Percentiles rank a stretch among this genome's conserved stretches.
These are phyloP conservation scores for Falco biarmicus DNA, from an alignment of 2,797 vertebrate species.

Conservation along the genomic window DNA sequence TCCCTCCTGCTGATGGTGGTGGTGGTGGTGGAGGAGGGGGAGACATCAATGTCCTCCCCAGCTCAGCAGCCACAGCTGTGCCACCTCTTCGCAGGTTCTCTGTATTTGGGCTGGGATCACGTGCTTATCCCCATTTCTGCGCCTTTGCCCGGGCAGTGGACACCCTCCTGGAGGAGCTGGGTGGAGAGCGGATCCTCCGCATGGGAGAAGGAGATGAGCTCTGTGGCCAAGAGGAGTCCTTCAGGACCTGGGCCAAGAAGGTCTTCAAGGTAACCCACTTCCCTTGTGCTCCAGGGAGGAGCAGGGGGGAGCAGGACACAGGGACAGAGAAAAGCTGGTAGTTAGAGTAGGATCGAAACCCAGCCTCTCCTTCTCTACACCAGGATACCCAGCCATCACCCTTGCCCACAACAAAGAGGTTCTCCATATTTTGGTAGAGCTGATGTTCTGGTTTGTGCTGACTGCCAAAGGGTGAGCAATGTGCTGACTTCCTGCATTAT, in stretches of 20 bases:
- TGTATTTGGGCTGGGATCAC: constrained; percentile 95
- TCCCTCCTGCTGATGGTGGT: background rate
- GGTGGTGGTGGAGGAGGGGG: accelerated
- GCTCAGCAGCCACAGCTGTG: background rate
- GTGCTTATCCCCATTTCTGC: constrained; percentile 98
- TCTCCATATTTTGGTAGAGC: background rate
- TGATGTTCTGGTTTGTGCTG: background rate
- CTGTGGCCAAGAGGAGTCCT: constrained; percentile 97
- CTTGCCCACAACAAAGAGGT: background rate
- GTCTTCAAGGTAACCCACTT: constrained; percentile 92
- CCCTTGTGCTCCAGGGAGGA: background rate
- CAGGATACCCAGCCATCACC: accelerated
- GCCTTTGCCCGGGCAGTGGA: constrained; percentile 98
- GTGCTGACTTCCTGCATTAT: accelerated
- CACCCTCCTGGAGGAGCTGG: constrained; percentile 96
- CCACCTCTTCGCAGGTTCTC: constrained; percentile 85
- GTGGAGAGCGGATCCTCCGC: constrained; percentile 96
- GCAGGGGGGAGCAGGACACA: background rate
- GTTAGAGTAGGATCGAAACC: background rate
- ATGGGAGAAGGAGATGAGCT: constrained; percentile 99
- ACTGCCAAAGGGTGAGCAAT: background rate
- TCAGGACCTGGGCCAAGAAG: constrained; percentile 98
- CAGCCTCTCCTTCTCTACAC: background rate
- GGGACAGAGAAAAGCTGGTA: background rate
- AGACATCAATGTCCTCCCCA: accelerated